Evolutionary conservation across 23 tunicate genomes (phyloP), one percentile per base, ranked within the genome.

Genomic region (Ciona savignyi): DNA sequence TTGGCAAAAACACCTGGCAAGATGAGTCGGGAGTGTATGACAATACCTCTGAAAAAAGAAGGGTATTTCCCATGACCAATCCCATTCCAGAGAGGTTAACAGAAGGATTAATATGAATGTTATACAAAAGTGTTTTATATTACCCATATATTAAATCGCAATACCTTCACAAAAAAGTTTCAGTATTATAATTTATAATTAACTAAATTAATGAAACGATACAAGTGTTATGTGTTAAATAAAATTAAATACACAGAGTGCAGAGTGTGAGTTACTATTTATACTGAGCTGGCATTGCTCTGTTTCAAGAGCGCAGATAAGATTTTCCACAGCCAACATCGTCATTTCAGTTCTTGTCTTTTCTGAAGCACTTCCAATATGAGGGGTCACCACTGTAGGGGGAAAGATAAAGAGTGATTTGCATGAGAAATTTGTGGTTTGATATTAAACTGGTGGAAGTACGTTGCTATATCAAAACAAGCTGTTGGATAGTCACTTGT

Each of bases 1-100:
- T 27, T 28, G 96, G 96, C 32, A 68, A 35, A 34, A 83, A 84
- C 69, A 79, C 89, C 24, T 89, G 77, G 71, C 81, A 67, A 11
- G 96, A 89, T 49, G 96, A 89, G 62, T 89, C 96, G 3, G 96
- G 96, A 11, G 25, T 56, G 0, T 89, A 89, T 35, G 78, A 70
- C 27, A 89, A 89, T 67, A 71, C 69, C 23, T 62, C 33, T 4
- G 87, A 80, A 29, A 88, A 81, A 30, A 29, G 77, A 61, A 72
- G 31, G 29, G 81, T 72, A 29, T 88, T 75, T 66, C 96, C 87
- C 24, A 66, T 30, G 65, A 81, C 65, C 20, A 73, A 82, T 32
- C 83, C 96, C 23, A 88, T 88, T 28, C 78, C 80, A 1, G 87
- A 82, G 35, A 72, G 96, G 32, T 72, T 86, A 26, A 72, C 76